Conservation (phyloP, 2,888 invertebrate species). For the Tetragnatha montana region DNA sequence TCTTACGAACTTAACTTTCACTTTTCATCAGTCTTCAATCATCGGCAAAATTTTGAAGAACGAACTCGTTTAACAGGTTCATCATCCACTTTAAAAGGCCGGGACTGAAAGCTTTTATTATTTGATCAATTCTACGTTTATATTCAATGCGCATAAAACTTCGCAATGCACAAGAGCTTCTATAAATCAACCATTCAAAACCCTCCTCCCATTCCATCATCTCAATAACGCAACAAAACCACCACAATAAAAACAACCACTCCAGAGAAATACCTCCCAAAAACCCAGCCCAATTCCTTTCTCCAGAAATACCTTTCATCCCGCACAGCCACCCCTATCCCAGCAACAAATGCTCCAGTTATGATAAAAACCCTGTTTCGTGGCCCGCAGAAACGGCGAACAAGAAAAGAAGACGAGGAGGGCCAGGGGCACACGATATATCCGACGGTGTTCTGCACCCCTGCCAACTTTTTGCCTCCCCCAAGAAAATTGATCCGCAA, state of each 20-base stretch:
- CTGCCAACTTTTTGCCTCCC: neutral
- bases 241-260: neutral
- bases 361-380: constrained; percentile 17
- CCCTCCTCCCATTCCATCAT: neutral
- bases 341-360: constrained; percentile 33
- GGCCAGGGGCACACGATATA: constrained; percentile 9
- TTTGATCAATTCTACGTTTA: too few relatives aligned
- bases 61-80: too few relatives aligned
- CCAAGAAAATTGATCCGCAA: constrained; percentile 49
- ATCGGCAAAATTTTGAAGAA: too few relatives aligned
- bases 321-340: neutral
- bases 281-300: neutral
- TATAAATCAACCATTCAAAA: neutral
- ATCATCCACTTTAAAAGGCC: too few relatives aligned
- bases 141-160: too few relatives aligned
- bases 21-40: too few relatives aligned
- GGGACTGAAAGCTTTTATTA: too few relatives aligned
- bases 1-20: too few relatives aligned
- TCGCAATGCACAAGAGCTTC: neutral
- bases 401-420: neutral
- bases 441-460: constrained; percentile 1
- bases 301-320: neutral
- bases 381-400: neutral
- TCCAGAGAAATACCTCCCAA: neutral
- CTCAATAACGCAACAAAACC: constrained; percentile 1